Evolutionary conservation across 2,888 invertebrate species (phyloP).

Genomic region (Apotomis turbidana): DNA sequence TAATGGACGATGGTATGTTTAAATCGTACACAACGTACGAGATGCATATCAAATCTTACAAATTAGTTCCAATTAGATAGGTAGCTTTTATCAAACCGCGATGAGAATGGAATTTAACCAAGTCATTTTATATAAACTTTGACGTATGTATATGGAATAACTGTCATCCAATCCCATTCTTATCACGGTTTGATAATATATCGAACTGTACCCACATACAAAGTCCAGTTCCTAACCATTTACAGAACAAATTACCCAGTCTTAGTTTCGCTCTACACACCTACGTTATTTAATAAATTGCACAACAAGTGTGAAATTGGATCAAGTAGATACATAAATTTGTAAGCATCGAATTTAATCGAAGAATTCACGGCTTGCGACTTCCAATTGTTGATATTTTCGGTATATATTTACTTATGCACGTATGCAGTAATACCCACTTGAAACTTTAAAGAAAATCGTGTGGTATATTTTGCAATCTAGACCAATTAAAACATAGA

Average conservation of each 20-base stretch:
- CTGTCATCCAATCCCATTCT: too few species aligned
- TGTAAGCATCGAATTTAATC: constrained; percentile 17
- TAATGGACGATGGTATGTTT: not conserved
- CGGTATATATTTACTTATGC: too few species aligned
- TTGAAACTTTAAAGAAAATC: constrained; percentile 28
- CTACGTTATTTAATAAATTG: constrained; percentile 17
- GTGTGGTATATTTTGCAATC: constrained; percentile 39
- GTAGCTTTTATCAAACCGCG: not conserved
- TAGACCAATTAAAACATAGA: constrained; percentile 41
- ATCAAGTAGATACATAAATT: constrained; percentile 15
- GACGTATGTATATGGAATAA: too few species aligned
- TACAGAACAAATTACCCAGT: constrained; percentile 16
- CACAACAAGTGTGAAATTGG: constrained; percentile 19
- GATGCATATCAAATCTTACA: not conserved
- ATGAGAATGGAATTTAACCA: too few species aligned
- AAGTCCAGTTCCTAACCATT: constrained; percentile 14
- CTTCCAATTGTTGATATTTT: constrained; percentile 29
- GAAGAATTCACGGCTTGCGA: constrained; percentile 12
- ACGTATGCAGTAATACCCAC: constrained; percentile 38
- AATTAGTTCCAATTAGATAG: not conserved
- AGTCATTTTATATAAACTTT: too few species aligned
- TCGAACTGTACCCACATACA: not conserved
- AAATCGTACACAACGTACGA: not conserved
- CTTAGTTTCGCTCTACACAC: not conserved
- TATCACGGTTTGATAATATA: too few species aligned